Evolutionary conservation across 1,140 invertebrate genomes (phyloP).

Genomic region (Elymnias hypermnestra): DNA sequence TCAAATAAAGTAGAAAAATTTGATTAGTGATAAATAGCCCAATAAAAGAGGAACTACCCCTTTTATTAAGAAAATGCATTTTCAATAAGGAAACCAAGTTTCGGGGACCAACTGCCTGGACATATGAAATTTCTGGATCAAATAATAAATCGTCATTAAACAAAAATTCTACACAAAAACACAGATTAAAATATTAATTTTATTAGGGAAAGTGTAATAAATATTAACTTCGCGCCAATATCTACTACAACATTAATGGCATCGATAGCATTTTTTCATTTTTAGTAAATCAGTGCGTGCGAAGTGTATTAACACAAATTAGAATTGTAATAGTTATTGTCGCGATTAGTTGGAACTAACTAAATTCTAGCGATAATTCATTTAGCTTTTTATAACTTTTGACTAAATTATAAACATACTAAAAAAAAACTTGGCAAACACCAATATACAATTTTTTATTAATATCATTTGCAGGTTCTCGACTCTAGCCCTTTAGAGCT

Average conservation of each 20-base stretch:
- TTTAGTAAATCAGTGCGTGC: not conserved
- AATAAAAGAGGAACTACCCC: no score
- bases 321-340: not conserved
- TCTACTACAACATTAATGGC: constrained; percentile 2
- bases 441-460: no score
- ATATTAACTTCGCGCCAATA: constrained; percentile 22
- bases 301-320: not conserved
- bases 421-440: not conserved
- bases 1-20: no score
- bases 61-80: not conserved
- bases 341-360: not conserved
- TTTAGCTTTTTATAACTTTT: not conserved
- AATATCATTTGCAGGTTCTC: no score
- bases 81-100: not conserved
- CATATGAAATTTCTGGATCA: no score
- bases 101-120: no score
- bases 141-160: no score
- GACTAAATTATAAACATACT: not conserved
- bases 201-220: constrained; percentile 51
- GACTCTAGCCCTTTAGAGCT: no score
- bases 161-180: constrained; percentile 37
- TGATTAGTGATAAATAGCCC: no score
- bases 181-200: constrained; percentile 31
- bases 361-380: not conserved
- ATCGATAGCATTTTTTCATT: no score